Base-by-base conservation (phyloP, 2,113 vertebrate genomes). In the Amphiprion percula region DNA sequence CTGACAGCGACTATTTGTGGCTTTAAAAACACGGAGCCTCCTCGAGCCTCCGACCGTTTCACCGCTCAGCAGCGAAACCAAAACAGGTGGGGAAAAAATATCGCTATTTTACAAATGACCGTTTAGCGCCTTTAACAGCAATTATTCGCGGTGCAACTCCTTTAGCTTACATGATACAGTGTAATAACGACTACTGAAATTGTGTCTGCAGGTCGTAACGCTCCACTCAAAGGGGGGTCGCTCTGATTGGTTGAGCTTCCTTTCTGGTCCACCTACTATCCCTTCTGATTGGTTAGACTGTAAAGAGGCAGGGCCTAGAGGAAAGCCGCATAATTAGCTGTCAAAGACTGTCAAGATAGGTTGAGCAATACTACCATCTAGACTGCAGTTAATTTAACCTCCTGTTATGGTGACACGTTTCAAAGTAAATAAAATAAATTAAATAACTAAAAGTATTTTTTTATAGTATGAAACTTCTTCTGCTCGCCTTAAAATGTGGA, bases 1-100 rank as follows among this genome's bases (percentile, higher is more conserved):
- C 82, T 89, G 89, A 92, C 91, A 94, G 83, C 80, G 79, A 87
- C 87, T 79, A 66, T 69, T 81, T 65, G 70, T 19, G 66, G 80
- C 79, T 88, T 73, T 74, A 33, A 78, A 76, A 83, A 71, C 72
- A 77, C 60, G 26, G 49, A 64, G 46, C 65, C 24, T 39, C 44
- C 11, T 41, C 5, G 11, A 73, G 67, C 28, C 61, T 61, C 53
- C n/a, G 8, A 5, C 55, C 23, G 15, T 44, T 17, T 23, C 50
- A 2, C 28, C 9, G 10, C 33, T 2, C 54, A 50, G 60, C 30
- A 21, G 62, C 28, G 4, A 5, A 5, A 46, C 11, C 11, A 44
- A 62, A 24, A 49, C 23, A 4, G 33, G 33, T 9, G 33, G 30
- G 30, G 1, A 4, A 14, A 26, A 49, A 66, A 62, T 23, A 26